phyloP scores from a whole-genome alignment of 2,797 vertebrate genomes.

The Diplodus puntazzo region DNA sequence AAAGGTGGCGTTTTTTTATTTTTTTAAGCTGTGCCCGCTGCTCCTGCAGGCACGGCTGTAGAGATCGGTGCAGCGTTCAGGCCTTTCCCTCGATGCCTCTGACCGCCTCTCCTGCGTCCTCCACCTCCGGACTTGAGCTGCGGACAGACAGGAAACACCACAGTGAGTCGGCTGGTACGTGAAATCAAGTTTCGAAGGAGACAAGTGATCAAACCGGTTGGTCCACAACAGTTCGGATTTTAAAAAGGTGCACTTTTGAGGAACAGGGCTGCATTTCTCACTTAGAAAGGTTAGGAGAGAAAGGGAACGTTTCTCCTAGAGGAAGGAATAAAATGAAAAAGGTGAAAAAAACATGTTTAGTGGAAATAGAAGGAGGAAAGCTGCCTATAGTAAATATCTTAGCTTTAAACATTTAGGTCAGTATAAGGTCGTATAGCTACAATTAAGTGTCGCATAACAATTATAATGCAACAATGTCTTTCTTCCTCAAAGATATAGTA shows the following conservation, averaged over 20 bases:
- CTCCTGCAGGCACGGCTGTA: constrained; percentile 64
- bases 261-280: neutral
- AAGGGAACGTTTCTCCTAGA: neutral
- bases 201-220: neutral
- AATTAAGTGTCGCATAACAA: too few relatives aligned
- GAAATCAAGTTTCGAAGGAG: neutral
- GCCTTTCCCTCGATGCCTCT: constrained; percentile 82
- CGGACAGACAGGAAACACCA: constrained; percentile 1
- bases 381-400: neutral
- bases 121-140: constrained; percentile 81
- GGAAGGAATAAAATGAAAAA: neutral
- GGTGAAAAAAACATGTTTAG: neutral
- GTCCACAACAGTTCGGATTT: neutral
- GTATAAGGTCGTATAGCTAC: too few relatives aligned
- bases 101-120: constrained; percentile 81
- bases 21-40: constrained; percentile 69
- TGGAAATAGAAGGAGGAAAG: neutral
- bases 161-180: neutral
- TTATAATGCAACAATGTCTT: too few relatives aligned
- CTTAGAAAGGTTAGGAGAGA: neutral
- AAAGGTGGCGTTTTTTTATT: neutral
- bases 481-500: too few relatives aligned
- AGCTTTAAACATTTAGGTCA: too few relatives aligned
- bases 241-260: neutral
- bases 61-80: constrained; percentile 46